These are phyloP conservation scores for Pantala flavescens DNA, from an alignment of 1,140 invertebrate genomes.

Conservation along the genomic window DNA sequence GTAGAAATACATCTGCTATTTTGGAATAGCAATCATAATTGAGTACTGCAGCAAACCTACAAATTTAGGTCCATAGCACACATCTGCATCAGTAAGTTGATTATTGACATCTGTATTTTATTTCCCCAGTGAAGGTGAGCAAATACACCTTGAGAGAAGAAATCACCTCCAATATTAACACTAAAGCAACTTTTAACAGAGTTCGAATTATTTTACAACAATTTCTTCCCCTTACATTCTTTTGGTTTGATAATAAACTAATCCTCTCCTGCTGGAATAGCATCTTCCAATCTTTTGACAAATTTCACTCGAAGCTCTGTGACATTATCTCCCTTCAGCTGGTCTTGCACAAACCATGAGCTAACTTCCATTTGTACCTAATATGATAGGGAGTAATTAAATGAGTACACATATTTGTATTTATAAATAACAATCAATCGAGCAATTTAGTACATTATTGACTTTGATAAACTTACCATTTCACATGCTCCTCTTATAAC, in stretches of 20 bases:
- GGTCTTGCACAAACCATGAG: constrained; percentile 70
- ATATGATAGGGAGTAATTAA: constrained; percentile 20
- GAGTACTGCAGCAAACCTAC: too few species aligned
- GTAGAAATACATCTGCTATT: too few species aligned
- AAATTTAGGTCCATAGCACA: too few species aligned
- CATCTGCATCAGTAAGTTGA: too few species aligned
- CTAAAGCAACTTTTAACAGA: not conserved
- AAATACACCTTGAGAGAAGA: too few species aligned
- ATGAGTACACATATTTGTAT: not conserved
- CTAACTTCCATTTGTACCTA: constrained; percentile 59
- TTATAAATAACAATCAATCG: not conserved
- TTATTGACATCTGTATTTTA: too few species aligned
- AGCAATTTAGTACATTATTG: too few species aligned
- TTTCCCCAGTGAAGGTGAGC: too few species aligned
- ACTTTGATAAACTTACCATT: constrained; percentile 57
- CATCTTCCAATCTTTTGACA: constrained; percentile 90
- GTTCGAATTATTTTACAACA: not conserved
- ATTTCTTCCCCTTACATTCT: not conserved
- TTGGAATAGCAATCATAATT: too few species aligned
- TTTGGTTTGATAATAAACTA: constrained; percentile 30
- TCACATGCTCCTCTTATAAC: constrained; percentile 89
- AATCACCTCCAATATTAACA: too few species aligned
- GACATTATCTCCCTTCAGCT: constrained; percentile 85
- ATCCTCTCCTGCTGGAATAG: constrained; percentile 95
- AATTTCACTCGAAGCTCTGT: constrained; percentile 96